Percentiles rank a stretch among this genome's conserved stretches.
phyloP scores from a whole-genome alignment of 2,113 vertebrate genomes.

The Varanus salvator region DNA sequence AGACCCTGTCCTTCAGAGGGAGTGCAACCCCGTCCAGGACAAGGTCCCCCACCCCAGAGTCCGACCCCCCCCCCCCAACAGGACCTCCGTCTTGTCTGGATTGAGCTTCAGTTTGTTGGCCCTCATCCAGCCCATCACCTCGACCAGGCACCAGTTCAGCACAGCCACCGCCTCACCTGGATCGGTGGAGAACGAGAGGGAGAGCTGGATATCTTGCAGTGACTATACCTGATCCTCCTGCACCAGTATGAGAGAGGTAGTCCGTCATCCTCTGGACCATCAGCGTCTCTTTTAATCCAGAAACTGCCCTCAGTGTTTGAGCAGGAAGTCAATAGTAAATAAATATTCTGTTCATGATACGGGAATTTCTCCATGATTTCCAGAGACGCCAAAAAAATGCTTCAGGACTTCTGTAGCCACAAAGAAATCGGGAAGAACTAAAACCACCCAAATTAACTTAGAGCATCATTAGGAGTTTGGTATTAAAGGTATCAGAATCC shows the following conservation, averaged over 20 bases:
- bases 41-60: too few species aligned
- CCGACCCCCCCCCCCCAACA: too few species aligned
- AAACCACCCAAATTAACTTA: not conserved
- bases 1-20: too few species aligned
- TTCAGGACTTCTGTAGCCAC: slow-evolving; percentile 43
- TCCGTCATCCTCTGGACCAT: not conserved
- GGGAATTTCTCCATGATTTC: not conserved
- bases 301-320: not conserved
- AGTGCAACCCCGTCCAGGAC: too few species aligned
- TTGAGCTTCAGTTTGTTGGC: too few species aligned
- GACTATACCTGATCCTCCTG: not conserved
- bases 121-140: too few species aligned
- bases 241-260: not conserved
- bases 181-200: too few species aligned
- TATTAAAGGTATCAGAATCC: slow-evolving; percentile 60
- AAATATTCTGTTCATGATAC: not conserved
- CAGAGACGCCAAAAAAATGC: slow-evolving; percentile 23
- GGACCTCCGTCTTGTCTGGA: too few species aligned
- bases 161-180: too few species aligned
- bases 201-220: not conserved
- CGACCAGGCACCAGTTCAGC: too few species aligned
- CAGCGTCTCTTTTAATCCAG: not conserved
- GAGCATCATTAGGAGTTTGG: rapidly evolving
- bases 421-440: not conserved
- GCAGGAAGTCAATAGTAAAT: not conserved